A percentile compares a stretch with the other conserved stretches of the same genome.
Conservation (phyloP, 2,113 vertebrate genomes). For the Rana temporaria region DNA sequence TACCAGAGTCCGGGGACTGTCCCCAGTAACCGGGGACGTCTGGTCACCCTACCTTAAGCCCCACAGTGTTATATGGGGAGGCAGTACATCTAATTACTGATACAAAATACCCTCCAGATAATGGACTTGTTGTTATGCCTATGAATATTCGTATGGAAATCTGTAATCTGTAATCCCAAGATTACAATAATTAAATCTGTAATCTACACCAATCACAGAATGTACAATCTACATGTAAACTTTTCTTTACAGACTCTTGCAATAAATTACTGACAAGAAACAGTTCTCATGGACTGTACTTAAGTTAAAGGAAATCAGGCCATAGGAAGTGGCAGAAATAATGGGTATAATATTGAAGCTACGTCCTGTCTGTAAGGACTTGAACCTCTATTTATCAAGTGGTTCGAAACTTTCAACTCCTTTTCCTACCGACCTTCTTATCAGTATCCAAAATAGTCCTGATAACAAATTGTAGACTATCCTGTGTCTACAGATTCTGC, state of each 20-base stretch:
- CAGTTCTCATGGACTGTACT: slow-evolving; percentile 4
- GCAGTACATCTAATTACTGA: no score
- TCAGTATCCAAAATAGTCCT: neutral
- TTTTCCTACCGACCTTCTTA: slow-evolving; percentile 3
- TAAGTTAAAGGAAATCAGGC: neutral
- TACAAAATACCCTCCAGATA: no score
- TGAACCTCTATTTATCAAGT: neutral
- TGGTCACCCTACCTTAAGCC: no score
- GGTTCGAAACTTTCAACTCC: neutral
- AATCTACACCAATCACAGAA: neutral
- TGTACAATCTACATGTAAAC: neutral
- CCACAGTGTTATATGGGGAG: no score
- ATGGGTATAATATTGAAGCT: slow-evolving; percentile 10
- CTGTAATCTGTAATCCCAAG: no score
- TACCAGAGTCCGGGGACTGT: no score
- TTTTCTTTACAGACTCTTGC: neutral
- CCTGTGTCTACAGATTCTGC: neutral
- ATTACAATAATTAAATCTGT: neutral
- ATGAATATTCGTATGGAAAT: no score
- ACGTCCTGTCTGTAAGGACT: slow-evolving; percentile 5
- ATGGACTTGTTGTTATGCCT: no score
- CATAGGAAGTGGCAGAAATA: slow-evolving; percentile 1
- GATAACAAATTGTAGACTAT: neutral
- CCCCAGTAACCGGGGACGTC: no score
- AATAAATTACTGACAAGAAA: neutral